Evolutionary conservation across 1,140 invertebrate species (phyloP).

Genomic region (Lordiphosa stackelbergi): DNA sequence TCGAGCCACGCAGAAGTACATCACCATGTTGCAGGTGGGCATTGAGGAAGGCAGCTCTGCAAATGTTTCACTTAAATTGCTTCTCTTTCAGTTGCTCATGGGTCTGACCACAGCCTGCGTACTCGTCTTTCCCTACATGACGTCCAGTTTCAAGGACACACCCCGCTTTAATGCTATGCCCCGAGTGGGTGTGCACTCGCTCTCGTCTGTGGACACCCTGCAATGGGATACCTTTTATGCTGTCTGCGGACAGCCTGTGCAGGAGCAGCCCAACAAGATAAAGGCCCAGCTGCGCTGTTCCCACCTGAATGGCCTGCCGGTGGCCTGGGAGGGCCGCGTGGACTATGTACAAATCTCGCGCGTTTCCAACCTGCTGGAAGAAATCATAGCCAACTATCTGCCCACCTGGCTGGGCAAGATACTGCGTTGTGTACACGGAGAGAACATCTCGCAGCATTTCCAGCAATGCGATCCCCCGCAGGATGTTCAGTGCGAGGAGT

Average conservation of each 20-base stretch:
- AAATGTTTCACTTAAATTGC: not conserved
- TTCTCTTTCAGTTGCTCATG: conserved; percentile 45
- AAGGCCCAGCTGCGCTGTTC: conserved; percentile 84
- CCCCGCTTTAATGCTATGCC: conserved; percentile 61
- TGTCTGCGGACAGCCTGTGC: conserved; percentile 84
- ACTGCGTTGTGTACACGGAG: conserved; percentile 84
- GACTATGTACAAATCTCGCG: conserved; percentile 82
- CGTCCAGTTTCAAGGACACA: conserved; percentile 77
- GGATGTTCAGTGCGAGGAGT: conserved; percentile 69
- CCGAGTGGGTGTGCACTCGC: conserved; percentile 28
- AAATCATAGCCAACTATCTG: conserved; percentile 79
- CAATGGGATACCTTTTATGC: conserved; percentile 85
- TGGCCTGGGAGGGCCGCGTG: conserved; percentile 86
- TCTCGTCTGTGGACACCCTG: conserved; percentile 47
- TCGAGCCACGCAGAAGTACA: conserved; percentile 81
- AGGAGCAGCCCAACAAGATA: conserved; percentile 81
- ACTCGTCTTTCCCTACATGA: conserved; percentile 78
- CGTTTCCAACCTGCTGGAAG: conserved; percentile 81
- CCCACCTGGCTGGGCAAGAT: conserved; percentile 80
- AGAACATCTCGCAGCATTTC: conserved; percentile 80
- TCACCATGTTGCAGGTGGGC: conserved; percentile 82
- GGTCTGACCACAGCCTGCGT: conserved; percentile 77
- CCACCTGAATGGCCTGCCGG: conserved; percentile 81
- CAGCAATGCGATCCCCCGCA: conserved; percentile 32
- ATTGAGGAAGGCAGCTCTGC: not conserved